Evolutionary conservation across 2,888 invertebrate species (phyloP).

Genomic region (Spisula solida): DNA sequence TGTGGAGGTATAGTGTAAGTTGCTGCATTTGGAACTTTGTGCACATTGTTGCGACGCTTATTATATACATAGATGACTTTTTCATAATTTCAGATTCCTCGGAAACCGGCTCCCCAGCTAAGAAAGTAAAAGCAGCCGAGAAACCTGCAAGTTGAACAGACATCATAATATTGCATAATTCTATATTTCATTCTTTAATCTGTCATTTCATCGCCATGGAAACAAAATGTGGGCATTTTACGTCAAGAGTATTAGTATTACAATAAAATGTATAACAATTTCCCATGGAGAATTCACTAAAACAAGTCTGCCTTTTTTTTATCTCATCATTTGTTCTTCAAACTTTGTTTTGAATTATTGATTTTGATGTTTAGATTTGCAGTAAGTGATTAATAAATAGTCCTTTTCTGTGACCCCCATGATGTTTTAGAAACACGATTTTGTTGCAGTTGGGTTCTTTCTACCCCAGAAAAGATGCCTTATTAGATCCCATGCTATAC

Average conservation of each 20-base stretch:
- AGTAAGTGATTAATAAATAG: too few species aligned
- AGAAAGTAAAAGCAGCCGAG: constrained; percentile 59
- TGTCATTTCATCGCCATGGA: background rate
- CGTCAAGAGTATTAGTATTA: background rate
- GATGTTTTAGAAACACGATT: too few species aligned
- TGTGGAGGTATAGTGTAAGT: too few species aligned
- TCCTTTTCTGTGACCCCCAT: too few species aligned
- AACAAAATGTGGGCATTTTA: background rate
- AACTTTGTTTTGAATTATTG: too few species aligned
- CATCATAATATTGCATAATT: background rate
- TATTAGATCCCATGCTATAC: too few species aligned
- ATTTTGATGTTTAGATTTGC: too few species aligned
- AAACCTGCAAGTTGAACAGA: constrained; percentile 45
- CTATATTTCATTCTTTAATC: constrained; percentile 2
- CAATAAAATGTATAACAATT: background rate
- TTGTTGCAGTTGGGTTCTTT: too few species aligned
- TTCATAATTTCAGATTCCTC: constrained; percentile 57
- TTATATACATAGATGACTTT: background rate
- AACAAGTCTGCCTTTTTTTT: background rate
- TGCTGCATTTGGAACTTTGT: background rate
- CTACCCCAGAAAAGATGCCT: too few species aligned
- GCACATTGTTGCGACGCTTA: background rate
- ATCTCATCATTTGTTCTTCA: too few species aligned
- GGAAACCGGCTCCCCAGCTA: constrained; percentile 60
- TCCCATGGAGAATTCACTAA: background rate